Evolutionary conservation across 2,888 invertebrate genomes (phyloP), one percentile per base, ranked within the genome.

Genomic region (Deroplatys truncata): DNA sequence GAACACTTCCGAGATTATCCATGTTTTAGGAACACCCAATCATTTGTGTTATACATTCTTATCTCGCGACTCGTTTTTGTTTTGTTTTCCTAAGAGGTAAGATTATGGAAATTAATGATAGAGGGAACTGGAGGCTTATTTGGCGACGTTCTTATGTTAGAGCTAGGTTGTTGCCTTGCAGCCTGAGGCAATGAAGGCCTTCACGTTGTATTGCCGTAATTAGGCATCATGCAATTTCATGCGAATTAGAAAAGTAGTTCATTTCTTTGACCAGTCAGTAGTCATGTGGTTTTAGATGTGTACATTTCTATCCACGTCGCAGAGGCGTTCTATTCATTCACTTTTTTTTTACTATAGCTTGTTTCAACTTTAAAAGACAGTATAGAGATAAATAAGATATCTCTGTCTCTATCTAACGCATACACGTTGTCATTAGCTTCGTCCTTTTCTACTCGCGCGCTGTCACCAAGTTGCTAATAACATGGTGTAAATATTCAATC

Each of bases 191-290:
- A 87, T 35, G 10, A 35, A 35, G 43, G 87, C 43, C 83, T 43
- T 87, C 82, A 82, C 28, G 86, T 86, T 86, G 86, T 86, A 35
- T 43, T 16, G 83, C 83, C 87, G 20, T 82, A 86, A 82, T 86
- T 86, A 86, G 29, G 86, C 72, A 31, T 83, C 87, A 87, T 87
- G 87, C 87, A 87, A 87, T 87, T 87, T 87, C 83, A 35, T 83
- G 83, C 29, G 82, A 87, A 83, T 82, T 82, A 86, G 86, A 86
- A 29, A 87, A 82, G 35, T 87, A 87, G 87, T 87, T n/a, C 87
- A 87, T 31, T 15, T 87, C 87, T 83, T 56, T 49, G 85, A 85
- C 49, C n/a, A 28, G 49, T 20, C 43, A 43, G 43, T 1, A 49
- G 20, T 20, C 25, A 72, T 72, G 56, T 2, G 20, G 20, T 20